Evolutionary conservation across 2,113 vertebrate species (phyloP).

Genomic region (Ammodytes dubius): DNA sequence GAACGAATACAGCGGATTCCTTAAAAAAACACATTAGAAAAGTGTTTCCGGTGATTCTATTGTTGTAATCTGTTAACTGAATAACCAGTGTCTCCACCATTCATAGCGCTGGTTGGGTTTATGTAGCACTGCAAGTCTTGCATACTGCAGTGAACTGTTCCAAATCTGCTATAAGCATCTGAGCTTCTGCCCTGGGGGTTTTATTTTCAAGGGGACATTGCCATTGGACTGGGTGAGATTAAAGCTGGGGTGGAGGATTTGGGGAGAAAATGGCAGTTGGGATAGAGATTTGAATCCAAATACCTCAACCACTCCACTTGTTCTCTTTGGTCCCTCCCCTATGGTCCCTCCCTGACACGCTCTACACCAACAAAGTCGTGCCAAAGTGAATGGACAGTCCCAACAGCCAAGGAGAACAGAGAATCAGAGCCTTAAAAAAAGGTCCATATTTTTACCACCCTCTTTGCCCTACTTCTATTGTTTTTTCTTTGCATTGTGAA

Average conservation of each 20-base stretch:
- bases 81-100: background rate
- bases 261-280: no score
- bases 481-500: conserved; percentile 83
- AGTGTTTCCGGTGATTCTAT: background rate
- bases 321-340: no score
- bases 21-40: background rate
- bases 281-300: no score
- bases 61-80: background rate
- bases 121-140: conserved; percentile 21
- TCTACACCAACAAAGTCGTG: no score
- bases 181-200: conserved; percentile 10
- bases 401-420: no score
- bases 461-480: conserved; percentile 58
- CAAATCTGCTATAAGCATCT: conserved; percentile 17
- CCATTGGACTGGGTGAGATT: conserved; percentile 25
- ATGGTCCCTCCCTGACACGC: no score
- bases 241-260: no score
- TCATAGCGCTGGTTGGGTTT: background rate
- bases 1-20: conserved; percentile 2
- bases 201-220: conserved; percentile 48
- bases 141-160: background rate
- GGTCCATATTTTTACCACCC: conserved; percentile 72
- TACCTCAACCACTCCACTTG: no score
- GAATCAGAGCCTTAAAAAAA: background rate
- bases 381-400: no score